phyloP scores from a whole-genome alignment of 1,140 invertebrate species.

The Ips nitidus region DNA sequence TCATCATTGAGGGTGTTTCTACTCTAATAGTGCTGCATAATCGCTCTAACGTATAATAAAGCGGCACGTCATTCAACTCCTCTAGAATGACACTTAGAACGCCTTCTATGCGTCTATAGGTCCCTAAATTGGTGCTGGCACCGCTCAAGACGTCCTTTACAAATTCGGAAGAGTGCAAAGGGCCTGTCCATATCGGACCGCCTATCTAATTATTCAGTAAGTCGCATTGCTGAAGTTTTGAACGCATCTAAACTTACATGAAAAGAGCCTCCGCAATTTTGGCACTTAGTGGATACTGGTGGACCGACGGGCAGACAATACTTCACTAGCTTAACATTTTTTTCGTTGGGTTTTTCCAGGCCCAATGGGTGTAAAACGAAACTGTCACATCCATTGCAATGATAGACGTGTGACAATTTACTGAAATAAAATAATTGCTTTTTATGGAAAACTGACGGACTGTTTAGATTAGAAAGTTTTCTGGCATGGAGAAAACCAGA shows the following conservation, averaged over 20 bases:
- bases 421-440: conserved; percentile 54
- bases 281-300: conserved; percentile 66
- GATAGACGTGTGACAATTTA: conserved; percentile 84
- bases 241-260: conserved; percentile 57
- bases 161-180: conserved; percentile 81
- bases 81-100: conserved; percentile 71
- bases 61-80: conserved; percentile 80
- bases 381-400: conserved; percentile 86
- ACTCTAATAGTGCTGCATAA: conserved; percentile 66
- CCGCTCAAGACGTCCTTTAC: conserved; percentile 59
- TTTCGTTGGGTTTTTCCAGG: conserved; percentile 60
- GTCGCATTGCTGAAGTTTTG: conserved; percentile 5
- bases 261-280: conserved; percentile 73
- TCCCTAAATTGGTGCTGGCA: conserved; percentile 61
- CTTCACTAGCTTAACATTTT: conserved; percentile 61
- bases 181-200: conserved; percentile 91
- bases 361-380: conserved; percentile 77
- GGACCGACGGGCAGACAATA: conserved; percentile 69
- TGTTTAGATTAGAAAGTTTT: too few species aligned
- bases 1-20: conserved; percentile 64
- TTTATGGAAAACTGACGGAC: background rate
- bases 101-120: conserved; percentile 74
- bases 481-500: background rate
- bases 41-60: conserved; percentile 80
- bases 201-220: conserved; percentile 64